Percentiles rank a stretch among this genome's conserved stretches.
Evolutionary conservation across 2,888 invertebrate species (phyloP).

Genomic region (Lomographa bimaculata): DNA sequence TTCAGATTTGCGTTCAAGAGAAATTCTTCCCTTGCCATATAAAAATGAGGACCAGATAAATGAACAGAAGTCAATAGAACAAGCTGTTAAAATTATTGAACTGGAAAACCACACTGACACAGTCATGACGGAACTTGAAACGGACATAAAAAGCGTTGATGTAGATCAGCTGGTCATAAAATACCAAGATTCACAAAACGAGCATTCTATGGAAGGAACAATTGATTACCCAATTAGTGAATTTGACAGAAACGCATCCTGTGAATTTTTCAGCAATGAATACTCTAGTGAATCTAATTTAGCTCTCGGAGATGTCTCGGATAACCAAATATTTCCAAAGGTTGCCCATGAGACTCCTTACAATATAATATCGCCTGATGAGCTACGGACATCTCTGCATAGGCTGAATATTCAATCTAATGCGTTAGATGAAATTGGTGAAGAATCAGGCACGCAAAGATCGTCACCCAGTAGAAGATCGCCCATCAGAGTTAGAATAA

Average conservation of each 20-base stretch:
- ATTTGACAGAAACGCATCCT: conserved; percentile 9
- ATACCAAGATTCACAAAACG: conserved; percentile 9
- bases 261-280: conserved; percentile 19
- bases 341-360: conserved; percentile 33
- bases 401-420: conserved; percentile 50
- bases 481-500: conserved; percentile 55
- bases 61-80: conserved; percentile 6
- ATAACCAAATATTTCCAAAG: conserved; percentile 23
- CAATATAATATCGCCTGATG: conserved; percentile 43
- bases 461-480: conserved; percentile 55
- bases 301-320: conserved; percentile 30
- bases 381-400: conserved; percentile 52
- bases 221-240: conserved; percentile 25
- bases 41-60: conserved; percentile 10
- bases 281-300: conserved; percentile 36
- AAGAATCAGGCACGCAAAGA: conserved; percentile 35
- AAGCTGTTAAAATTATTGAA: conserved; percentile 10
- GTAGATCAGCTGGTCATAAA: conserved; percentile 10
- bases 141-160: conserved; percentile 5
- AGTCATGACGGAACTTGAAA: neutral
- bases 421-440: conserved; percentile 56
- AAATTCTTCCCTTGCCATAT: conserved; percentile 34
- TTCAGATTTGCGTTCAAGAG: conserved; percentile 31
- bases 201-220: conserved; percentile 17
- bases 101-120: conserved; percentile 3